These are phyloP conservation scores for Heliothis peltigera DNA, from an alignment of 2,888 invertebrate genomes.

Conservation along the genomic window DNA sequence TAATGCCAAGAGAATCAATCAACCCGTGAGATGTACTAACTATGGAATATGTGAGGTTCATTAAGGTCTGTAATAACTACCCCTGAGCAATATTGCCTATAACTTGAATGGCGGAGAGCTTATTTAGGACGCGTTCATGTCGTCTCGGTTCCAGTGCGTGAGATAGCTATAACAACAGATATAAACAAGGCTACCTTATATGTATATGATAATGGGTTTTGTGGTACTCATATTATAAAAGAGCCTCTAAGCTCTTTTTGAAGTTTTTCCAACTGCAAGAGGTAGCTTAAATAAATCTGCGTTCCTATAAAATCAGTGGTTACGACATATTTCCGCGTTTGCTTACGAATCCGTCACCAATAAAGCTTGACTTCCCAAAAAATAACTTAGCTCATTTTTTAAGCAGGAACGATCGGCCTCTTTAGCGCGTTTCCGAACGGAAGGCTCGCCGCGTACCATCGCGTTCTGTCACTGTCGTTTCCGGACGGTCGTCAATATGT, in stretches of 20 bases:
- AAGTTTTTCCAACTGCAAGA: not conserved
- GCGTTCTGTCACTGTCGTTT: slow-evolving; percentile 74
- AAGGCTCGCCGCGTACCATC: slow-evolving; percentile 67
- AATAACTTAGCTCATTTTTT: slow-evolving; percentile 61
- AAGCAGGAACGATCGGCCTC: slow-evolving; percentile 52
- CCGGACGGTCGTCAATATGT: slow-evolving; percentile 72
- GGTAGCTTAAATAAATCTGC: slow-evolving; percentile 1
- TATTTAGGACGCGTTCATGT: too few species aligned
- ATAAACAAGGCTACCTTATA: too few species aligned
- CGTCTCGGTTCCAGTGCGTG: too few species aligned
- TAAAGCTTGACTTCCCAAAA: slow-evolving; percentile 54
- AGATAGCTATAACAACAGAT: too few species aligned
- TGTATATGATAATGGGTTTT: too few species aligned
- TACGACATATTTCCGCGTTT: slow-evolving; percentile 28
- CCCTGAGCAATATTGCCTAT: too few species aligned
- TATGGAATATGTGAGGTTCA: not conserved
- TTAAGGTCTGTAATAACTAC: too few species aligned
- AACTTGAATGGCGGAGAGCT: too few species aligned
- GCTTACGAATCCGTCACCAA: slow-evolving; percentile 45
- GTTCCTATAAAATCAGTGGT: slow-evolving; percentile 3
- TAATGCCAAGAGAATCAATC: slow-evolving; percentile 24
- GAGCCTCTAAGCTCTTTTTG: too few species aligned
- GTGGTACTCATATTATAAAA: too few species aligned
- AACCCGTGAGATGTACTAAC: slow-evolving; percentile 9
- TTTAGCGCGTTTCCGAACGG: slow-evolving; percentile 61